Percentiles rank a stretch among this genome's conserved stretches.
phyloP scores from a whole-genome alignment of 1,140 invertebrate species.

The Meloidogyne chitwoodi region DNA sequence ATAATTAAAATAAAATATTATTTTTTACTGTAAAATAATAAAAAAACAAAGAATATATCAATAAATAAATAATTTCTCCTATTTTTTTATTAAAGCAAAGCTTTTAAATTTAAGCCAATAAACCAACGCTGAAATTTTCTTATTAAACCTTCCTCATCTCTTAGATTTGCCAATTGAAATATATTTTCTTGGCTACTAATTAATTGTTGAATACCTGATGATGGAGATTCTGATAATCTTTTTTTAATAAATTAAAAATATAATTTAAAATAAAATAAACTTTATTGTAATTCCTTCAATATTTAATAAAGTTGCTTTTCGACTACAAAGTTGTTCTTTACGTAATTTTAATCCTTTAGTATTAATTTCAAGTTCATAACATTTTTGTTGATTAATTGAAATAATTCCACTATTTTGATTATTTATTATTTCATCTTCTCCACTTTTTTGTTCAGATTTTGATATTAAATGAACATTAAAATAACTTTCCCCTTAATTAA shows the following conservation, averaged over 20 bases:
- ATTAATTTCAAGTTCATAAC: slow-evolving; percentile 41
- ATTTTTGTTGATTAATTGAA: background rate
- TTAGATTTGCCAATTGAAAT: slow-evolving; percentile 21
- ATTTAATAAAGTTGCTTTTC: slow-evolving; percentile 30
- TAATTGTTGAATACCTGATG: slow-evolving; percentile 34
- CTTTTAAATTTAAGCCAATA: slow-evolving; percentile 47
- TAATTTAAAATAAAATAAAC: slow-evolving; percentile 2
- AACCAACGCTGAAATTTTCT: slow-evolving; percentile 45
- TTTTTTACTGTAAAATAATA: background rate
- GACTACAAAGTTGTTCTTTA: slow-evolving; percentile 32
- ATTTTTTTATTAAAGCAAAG: slow-evolving; percentile 21
- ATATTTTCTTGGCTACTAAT: slow-evolving; percentile 13
- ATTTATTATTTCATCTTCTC: background rate
- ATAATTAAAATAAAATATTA: background rate
- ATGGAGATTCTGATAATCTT: slow-evolving; percentile 28
- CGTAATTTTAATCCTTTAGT: slow-evolving; percentile 30
- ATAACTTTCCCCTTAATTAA: background rate
- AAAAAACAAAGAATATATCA: too few relatives aligned
- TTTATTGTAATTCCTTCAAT: slow-evolving; percentile 22
- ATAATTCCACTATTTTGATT: background rate
- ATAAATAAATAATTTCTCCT: background rate
- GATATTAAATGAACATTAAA: background rate
- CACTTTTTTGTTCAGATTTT: background rate
- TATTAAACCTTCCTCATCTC: slow-evolving; percentile 24
- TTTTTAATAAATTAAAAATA: background rate